phyloP scores from a whole-genome alignment of 1,140 invertebrate genomes.

The Halyomorpha halys region DNA sequence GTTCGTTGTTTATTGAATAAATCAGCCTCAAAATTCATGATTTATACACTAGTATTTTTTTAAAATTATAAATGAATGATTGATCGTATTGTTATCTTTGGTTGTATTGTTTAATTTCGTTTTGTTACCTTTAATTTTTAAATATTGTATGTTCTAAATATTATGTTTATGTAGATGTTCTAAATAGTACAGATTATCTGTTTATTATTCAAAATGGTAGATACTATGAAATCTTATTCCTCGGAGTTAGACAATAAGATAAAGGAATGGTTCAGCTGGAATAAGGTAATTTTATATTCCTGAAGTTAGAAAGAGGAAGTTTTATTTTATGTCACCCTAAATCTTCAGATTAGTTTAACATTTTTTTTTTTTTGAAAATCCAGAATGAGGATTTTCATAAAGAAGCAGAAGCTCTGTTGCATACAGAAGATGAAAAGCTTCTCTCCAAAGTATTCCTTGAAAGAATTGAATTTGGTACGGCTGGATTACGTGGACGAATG shows the following conservation, averaged over 20 bases:
- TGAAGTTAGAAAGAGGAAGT: neutral
- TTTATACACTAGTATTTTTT: too few relatives aligned
- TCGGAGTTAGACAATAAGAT: neutral
- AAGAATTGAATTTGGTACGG: conserved; percentile 76
- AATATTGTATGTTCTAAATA: too few relatives aligned
- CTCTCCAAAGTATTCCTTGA: conserved; percentile 44
- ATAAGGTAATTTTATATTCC: conserved; percentile 8
- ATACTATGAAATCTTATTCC: too few relatives aligned
- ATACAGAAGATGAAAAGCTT: neutral
- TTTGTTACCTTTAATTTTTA: too few relatives aligned
- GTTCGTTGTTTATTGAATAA: too few relatives aligned
- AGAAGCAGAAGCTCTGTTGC: neutral
- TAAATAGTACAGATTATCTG: too few relatives aligned
- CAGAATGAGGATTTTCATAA: conserved; percentile 3
- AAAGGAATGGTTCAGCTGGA: conserved; percentile 2
- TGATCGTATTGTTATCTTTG: too few relatives aligned
- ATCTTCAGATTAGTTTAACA: neutral
- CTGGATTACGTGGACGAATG: conserved; percentile 85
- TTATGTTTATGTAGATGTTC: too few relatives aligned
- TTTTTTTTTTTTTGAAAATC: neutral
- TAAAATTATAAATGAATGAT: too few relatives aligned
- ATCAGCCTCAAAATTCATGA: too few relatives aligned
- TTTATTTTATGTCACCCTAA: neutral
- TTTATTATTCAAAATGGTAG: too few relatives aligned
- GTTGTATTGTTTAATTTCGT: too few relatives aligned